Conservation (phyloP, 1,140 invertebrate species). For the Bombus breviceps region DNA sequence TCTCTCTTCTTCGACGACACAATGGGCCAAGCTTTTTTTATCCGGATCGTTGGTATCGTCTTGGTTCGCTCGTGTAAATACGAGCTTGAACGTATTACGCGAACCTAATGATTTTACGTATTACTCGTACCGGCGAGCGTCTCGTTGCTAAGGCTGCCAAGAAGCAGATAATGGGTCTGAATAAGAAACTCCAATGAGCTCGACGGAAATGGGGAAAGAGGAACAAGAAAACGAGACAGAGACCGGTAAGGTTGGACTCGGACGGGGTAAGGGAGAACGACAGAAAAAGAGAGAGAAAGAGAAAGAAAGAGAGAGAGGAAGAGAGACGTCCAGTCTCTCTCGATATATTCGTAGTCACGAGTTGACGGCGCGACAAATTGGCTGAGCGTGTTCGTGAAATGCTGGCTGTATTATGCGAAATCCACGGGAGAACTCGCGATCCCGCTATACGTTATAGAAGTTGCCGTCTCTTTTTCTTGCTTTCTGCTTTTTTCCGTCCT, state of each 20-base stretch:
- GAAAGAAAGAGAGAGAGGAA: neutral
- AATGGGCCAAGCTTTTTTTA: neutral
- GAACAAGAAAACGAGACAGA: neutral
- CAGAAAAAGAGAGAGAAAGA: neutral
- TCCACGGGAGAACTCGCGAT: slow-evolving; percentile 69
- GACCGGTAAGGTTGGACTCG: neutral
- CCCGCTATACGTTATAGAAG: slow-evolving; percentile 57
- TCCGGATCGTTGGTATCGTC: neutral
- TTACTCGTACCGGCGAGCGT: neutral
- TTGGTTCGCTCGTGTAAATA: neutral
- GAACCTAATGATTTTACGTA: neutral
- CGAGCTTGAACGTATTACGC: neutral
- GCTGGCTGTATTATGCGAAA: slow-evolving; percentile 73
- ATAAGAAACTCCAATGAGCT: slow-evolving; percentile 24
- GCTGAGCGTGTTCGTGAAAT: slow-evolving; percentile 70
- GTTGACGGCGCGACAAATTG: slow-evolving; percentile 75
- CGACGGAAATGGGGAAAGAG: slow-evolving; percentile 36
- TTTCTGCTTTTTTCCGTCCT: neutral
- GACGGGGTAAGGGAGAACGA: slow-evolving; percentile 6
- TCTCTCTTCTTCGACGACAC: neutral
- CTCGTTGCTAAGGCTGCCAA: slow-evolving; percentile 2
- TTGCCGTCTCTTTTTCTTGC: slow-evolving; percentile 21
- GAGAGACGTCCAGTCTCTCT: slow-evolving; percentile 45
- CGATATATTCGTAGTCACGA: slow-evolving; percentile 72
- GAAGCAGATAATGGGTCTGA: slow-evolving; percentile 12